Conservation (phyloP, 2,797 vertebrate species). For the Periparus ater region DNA sequence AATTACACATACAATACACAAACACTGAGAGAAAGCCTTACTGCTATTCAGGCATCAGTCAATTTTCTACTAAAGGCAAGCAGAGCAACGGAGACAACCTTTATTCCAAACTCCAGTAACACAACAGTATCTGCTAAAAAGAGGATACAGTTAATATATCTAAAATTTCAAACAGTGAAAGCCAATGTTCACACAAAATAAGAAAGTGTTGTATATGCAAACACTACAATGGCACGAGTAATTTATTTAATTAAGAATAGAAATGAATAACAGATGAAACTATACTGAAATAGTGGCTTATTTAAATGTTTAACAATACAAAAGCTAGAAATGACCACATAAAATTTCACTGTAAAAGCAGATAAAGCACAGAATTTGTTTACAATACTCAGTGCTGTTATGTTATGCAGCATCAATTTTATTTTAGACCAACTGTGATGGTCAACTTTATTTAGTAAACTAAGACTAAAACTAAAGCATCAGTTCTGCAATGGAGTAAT, state of each 20-base stretch:
- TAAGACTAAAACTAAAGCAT: not conserved
- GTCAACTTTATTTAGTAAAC: not conserved
- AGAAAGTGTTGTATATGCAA: not conserved
- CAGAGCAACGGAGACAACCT: not conserved
- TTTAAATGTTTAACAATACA: not conserved
- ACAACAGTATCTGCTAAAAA: not conserved
- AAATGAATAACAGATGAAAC: not conserved
- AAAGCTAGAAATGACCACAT: not conserved
- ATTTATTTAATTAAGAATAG: slow-evolving; percentile 43
- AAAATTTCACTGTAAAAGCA: not conserved
- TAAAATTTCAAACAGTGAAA: not conserved
- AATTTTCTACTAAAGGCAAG: not conserved
- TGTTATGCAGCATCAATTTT: not conserved
- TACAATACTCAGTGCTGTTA: not conserved
- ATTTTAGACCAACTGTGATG: not conserved
- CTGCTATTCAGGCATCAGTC: not conserved
- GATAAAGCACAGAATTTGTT: not conserved
- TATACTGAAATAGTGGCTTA: not conserved
- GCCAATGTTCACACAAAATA: not conserved
- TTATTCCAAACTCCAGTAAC: not conserved
- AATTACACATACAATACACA: not conserved
- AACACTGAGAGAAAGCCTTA: not conserved
- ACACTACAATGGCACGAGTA: not conserved
- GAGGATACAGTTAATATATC: not conserved
- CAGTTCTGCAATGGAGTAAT: not conserved